phyloP scores from a whole-genome alignment of 2,113 vertebrate genomes.

The Triplophysa siluroides region DNA sequence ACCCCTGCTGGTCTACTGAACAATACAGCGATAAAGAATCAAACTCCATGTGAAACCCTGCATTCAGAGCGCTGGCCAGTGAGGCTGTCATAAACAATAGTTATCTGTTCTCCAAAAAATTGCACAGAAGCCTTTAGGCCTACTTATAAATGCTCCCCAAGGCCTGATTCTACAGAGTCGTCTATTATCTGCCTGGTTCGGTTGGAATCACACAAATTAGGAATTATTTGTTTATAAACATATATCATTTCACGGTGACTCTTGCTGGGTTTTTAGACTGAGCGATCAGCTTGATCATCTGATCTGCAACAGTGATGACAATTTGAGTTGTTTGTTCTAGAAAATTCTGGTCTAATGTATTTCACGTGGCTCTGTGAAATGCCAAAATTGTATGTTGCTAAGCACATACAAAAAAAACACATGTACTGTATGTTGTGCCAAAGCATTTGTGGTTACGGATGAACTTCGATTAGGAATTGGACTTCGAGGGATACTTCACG shows the following conservation, averaged over 20 bases:
- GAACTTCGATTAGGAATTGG: no score
- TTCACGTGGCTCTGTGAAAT: constrained; percentile 19
- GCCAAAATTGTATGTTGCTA: constrained; percentile 18
- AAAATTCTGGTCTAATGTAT: neutral
- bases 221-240: neutral
- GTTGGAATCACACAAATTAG: constrained; percentile 1
- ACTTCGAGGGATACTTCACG: no score
- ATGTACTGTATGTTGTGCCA: neutral
- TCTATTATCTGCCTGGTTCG: neutral
- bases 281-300: neutral
- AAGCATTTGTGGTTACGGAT: neutral
- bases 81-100: constrained; percentile 33
- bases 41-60: constrained; percentile 29
- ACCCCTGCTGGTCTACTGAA: neutral
- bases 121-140: constrained; percentile 32
- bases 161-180: neutral
- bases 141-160: constrained; percentile 2
- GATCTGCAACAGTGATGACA: constrained; percentile 19
- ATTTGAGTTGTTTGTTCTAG: neutral
- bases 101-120: constrained; percentile 33
- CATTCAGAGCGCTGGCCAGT: constrained; percentile 35
- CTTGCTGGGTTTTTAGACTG: neutral
- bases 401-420: neutral
- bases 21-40: constrained; percentile 30
- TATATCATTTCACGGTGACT: neutral